A percentile compares a stretch with the other conserved stretches of the same genome.
phyloP scores from a whole-genome alignment of 2,888 invertebrate species.

The Ochropleura plecta region DNA sequence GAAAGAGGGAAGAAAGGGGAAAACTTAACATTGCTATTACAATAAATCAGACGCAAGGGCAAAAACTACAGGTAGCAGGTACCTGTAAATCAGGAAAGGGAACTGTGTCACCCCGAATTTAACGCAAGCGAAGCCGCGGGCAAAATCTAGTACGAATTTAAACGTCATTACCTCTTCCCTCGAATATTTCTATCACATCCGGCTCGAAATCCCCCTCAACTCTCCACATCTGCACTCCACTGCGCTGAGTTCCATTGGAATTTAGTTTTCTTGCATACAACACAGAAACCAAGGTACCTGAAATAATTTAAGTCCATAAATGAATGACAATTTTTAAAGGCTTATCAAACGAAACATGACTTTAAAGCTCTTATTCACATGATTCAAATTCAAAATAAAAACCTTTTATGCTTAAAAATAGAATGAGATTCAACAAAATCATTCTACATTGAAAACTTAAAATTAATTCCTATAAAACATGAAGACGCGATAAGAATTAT shows the following conservation, averaged over 20 bases:
- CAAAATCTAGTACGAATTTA: background rate
- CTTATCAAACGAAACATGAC: background rate
- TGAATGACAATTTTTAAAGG: background rate
- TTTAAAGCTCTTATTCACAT: background rate
- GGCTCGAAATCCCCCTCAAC: conserved; percentile 35
- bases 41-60: no score
- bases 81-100: no score
- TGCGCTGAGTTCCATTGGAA: conserved; percentile 9
- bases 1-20: no score
- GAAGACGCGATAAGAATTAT: conserved; percentile 48
- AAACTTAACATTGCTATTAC: no score
- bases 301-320: background rate
- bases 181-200: conserved; percentile 32
- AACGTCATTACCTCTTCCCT: conserved; percentile 45
- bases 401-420: conserved; percentile 43
- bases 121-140: background rate
- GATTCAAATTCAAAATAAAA: background rate
- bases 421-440: conserved; percentile 30
- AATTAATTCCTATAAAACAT: background rate
- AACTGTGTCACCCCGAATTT: no score
- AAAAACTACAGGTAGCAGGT: no score
- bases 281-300: conserved; percentile 15
- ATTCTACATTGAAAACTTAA: conserved; percentile 21
- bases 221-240: conserved; percentile 47
- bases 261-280: conserved; percentile 8